Evolutionary conservation across 1,140 invertebrate genomes (phyloP), one percentile per base, ranked within the genome.

Genomic region (Pseudachorutes palmiensis): DNA sequence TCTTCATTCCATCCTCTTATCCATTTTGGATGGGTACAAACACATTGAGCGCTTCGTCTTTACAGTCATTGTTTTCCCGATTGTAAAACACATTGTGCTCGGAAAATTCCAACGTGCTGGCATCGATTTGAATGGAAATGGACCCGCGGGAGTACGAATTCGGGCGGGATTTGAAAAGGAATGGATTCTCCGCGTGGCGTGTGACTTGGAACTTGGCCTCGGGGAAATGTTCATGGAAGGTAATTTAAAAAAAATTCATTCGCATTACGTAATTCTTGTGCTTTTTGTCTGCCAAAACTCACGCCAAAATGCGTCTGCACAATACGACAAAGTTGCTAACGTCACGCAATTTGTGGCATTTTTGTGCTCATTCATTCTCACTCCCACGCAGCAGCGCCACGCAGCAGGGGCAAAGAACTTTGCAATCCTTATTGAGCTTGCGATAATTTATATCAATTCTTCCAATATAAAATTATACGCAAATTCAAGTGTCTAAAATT

Each of bases 201-300:
- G 32, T 2, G 62, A 65, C 29, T 49, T 32, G 22, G 55, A 51
- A 1, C 63, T 69, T 29, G 67, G 62, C 1, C 32, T 69, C 16
- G 67, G 67, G 26, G 67, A 69, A 51, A 65, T 62, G 26, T 69
- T 48, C 28, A 65, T 65, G 62, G 67, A 64, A 49, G 67, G 60
- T 45, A n/a, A n/a, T n/a, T n/a, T n/a, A n/a, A n/a, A n/a, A 68
- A 63, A 58, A 57, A 29, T 22, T 26, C n/a, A 0, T 48, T 62
- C 1, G 48, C 22, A 29, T 45, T 67, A 1, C 60, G 45, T 24
- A 59, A 26, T 55, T 45, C 9, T 19, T 12, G 36, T 45, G 19
- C 36, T 12, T 19, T 45, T 12, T 19, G 9, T 45, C 19, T 45
- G 36, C 9, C 36, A 12, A 45, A 45, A 45, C 19, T 45, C n/a